Evolutionary conservation across 2,888 invertebrate genomes (phyloP).

Genomic region (Eupithecia inturbata): DNA sequence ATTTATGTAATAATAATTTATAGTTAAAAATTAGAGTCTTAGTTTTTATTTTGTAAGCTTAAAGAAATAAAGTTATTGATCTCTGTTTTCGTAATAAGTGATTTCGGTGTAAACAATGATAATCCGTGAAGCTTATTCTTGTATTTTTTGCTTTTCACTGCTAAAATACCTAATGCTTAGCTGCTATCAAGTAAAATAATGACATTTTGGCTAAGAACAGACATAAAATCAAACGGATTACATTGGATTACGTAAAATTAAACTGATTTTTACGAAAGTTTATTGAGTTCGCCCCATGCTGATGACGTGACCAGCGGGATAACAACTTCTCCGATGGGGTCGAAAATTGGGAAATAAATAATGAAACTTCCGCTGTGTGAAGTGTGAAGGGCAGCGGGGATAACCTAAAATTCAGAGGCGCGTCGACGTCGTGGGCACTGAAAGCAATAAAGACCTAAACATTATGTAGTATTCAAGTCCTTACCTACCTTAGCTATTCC

Average conservation of each 20-base stretch:
- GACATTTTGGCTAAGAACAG: neutral
- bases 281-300: neutral
- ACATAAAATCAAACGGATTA: no score
- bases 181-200: no score
- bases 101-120: no score
- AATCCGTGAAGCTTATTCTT: neutral
- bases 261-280: neutral
- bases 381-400: neutral
- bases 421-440: neutral
- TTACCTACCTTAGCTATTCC: neutral
- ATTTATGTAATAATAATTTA: no score
- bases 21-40: no score
- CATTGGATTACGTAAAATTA: no score
- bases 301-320: neutral
- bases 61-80: no score
- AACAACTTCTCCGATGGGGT: neutral
- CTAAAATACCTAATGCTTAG: neutral
- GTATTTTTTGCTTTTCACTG: neutral
- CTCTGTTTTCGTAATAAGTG: no score
- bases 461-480: neutral
- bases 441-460: neutral
- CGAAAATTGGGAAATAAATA: neutral
- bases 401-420: neutral
- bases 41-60: no score
- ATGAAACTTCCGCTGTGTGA: neutral